These are phyloP conservation scores for Ariolimax columbianus DNA, from an alignment of 2,888 invertebrate species.

Conservation along the genomic window DNA sequence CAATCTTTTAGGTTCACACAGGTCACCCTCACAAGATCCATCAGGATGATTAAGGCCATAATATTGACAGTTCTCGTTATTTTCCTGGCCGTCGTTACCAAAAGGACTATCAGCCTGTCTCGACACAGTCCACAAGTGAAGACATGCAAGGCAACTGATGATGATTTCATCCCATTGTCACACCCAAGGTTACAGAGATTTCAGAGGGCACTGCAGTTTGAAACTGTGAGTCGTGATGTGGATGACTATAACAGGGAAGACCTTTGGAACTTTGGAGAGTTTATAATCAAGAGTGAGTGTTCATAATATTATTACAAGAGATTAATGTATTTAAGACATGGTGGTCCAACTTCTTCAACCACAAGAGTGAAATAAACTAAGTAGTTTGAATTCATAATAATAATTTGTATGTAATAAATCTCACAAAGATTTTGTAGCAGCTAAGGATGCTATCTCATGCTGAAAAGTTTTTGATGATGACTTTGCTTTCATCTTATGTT, in stretches of 20 bases:
- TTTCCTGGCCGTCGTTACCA: not conserved
- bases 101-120: slow-evolving; percentile 40
- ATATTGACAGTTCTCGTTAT: not conserved
- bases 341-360: too few relatives aligned
- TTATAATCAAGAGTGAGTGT: slow-evolving; percentile 62
- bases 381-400: too few relatives aligned
- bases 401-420: too few relatives aligned
- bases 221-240: slow-evolving; percentile 62
- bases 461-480: too few relatives aligned
- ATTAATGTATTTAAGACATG: too few relatives aligned
- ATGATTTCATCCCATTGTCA: slow-evolving; percentile 65
- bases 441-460: too few relatives aligned
- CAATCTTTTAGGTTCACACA: too few relatives aligned
- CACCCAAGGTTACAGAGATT: slow-evolving; percentile 61
- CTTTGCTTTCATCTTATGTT: too few relatives aligned
- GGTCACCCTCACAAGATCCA: too few relatives aligned
- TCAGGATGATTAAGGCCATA: slow-evolving; percentile 34
- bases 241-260: slow-evolving; percentile 62
- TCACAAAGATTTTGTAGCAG: too few relatives aligned
- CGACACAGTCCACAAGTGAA: slow-evolving; percentile 42
- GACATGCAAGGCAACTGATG: slow-evolving; percentile 62
- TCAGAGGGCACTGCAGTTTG: slow-evolving; percentile 61
- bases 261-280: slow-evolving; percentile 59
- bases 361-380: too few relatives aligned
- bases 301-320: too few relatives aligned